Evolutionary conservation across 2,888 invertebrate genomes (phyloP), one percentile per base, ranked within the genome.

Genomic region (Dascillus cervinus): DNA sequence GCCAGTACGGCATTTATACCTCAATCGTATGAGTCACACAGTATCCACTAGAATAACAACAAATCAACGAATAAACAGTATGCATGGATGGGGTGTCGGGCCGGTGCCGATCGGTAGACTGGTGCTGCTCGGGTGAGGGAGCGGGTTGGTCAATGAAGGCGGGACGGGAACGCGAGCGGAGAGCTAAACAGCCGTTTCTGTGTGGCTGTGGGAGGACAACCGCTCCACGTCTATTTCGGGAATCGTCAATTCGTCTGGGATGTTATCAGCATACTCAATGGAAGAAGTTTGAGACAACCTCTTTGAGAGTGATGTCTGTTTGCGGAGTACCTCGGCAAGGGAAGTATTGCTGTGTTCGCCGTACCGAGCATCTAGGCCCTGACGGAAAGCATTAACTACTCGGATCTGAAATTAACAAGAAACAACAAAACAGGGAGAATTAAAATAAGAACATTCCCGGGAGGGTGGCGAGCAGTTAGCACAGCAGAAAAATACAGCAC

Each of bases 351-450:
- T 85, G 72, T 86, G 83, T 72, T 89, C 89, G 71, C 90, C 87
- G 64, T 80, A 82, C 64, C 91, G 86, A 68, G 90, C 82, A 75
- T 95, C 95, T 73, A 96, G 82, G 71, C 96, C 96, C 81, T 95
- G 94, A 72, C 97, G 95, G 82, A 97, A 98, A 75, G 97, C 97
- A 78, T 97, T 97, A 75, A 98, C 96, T 77, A 97, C 97, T 77
- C 97, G 95, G 72, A 97, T 97, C 97, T 97, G 86, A 71, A 76
- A 75, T 66, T 55, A 60, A 63, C 61, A 64, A 64, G 60, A 64
- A 64, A 65, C 62, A 66, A 63, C 63, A 64, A 64, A 66, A 65
- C 62, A 61, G 60, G 59, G 56, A 60, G 59, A 60, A 65, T 65
- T 65, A 65, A 65, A 64, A 62, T 56, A 51, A 58, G 58, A 59